Evolutionary conservation across 1,140 invertebrate genomes (phyloP), one percentile per base, ranked within the genome.

Genomic region (Bombus vancouverensis): DNA sequence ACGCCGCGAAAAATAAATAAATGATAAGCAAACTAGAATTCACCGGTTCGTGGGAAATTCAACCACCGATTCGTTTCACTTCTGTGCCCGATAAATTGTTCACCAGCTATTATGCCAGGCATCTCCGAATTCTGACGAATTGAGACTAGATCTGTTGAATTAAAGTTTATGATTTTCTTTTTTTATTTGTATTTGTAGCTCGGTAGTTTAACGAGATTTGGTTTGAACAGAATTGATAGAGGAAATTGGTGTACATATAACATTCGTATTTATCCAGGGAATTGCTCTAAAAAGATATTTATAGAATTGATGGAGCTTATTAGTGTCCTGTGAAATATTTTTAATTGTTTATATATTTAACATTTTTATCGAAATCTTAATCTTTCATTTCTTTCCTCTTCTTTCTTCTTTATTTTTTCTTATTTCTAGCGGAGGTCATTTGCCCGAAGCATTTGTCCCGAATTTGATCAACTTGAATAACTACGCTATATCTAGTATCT

Each of bases 11-110:
- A 13, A 65, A 71, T 82, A 82, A 82, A 74, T 73, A 82, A 74
- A 72, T 28, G 80, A 74, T 59, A 42, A 59, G 37, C 70, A 39
- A 62, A 71, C 44, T 12, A 59, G 71, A 71, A 74, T 82, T 81
- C 42, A 57, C 10, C 12, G 37, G 28, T n/a, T 70, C 59, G 28
- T 78, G 76, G 76, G 62, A 44, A 66, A 79, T 66, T 79, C 76
- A 66, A 79, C 62, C n/a, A 42, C 44, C 77, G 62, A 79, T 42
- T 68, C 32, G 53, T 59, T n/a, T 4, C 8, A 34, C 15, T 62
- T 44, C 9, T 39, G n/a, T n/a, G 18, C 6, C 3, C 32, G 25
- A 59, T 37, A 76, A 66, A 66, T 66, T 34, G 65, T 66, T 66
- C 65, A 9, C 13, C 32, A n/a, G 2, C n/a, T 18, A 66, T 32